Conservation (phyloP, 1,140 invertebrate genomes). For the Caenorhabditis remanei region DNA sequence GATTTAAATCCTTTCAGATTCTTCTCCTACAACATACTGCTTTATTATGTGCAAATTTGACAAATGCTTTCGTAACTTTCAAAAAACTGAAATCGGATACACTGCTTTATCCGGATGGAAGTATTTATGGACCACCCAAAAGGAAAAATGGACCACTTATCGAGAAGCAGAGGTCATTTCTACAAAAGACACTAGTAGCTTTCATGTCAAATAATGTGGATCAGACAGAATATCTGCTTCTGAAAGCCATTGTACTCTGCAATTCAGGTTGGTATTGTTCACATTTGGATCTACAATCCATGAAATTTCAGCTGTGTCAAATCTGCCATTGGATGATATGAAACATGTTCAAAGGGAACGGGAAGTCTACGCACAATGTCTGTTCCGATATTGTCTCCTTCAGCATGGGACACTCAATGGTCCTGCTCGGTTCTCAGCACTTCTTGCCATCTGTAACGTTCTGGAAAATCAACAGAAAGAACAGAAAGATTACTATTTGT, state of each 20-base stretch:
- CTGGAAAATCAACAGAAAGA: background rate
- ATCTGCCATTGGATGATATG: background rate
- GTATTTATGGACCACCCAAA: conserved; percentile 23
- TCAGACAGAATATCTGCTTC: background rate
- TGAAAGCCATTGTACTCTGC: background rate
- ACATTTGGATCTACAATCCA: background rate
- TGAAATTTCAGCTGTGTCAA: background rate
- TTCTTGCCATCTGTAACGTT: background rate
- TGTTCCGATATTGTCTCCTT: conserved; percentile 12
- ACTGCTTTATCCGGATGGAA: conserved; percentile 8
- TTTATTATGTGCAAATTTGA: background rate
- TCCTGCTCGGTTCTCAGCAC: background rate
- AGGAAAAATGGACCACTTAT: background rate
- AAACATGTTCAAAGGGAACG: background rate
- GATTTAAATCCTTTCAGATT: background rate
- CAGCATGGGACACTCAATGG: conserved; percentile 10
- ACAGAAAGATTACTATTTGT: background rate
- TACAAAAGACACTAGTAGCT: conserved; percentile 2
- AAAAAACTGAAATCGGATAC: conserved; percentile 1
- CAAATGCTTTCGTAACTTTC: background rate
- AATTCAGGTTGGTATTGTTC: background rate
- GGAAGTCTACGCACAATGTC: background rate
- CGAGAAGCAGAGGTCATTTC: conserved; percentile 5
- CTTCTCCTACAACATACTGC: background rate
- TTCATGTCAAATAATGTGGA: conserved; percentile 5